These are phyloP conservation scores for Hemichromis elongatus DNA, from an alignment of 2,113 vertebrate genomes.

Conservation along the genomic window DNA sequence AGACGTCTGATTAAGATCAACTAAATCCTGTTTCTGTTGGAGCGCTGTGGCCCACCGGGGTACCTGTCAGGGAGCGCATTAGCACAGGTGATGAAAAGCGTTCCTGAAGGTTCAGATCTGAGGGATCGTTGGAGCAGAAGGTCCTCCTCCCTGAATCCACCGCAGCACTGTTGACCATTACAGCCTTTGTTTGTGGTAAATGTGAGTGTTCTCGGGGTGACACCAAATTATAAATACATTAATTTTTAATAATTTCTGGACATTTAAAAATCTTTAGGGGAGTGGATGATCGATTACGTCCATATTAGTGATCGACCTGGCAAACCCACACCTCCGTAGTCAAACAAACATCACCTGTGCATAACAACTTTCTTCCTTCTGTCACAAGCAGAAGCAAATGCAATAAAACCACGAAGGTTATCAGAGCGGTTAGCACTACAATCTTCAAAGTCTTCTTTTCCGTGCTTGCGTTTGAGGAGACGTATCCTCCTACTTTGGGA, in stretches of 20 bases:
- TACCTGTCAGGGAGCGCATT: background rate
- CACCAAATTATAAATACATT: background rate
- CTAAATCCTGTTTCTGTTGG: background rate
- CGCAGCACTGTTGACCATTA: background rate
- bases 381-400: no score
- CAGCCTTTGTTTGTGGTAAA: background rate
- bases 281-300: no score
- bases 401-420: no score
- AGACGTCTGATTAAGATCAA: slow-evolving; percentile 32
- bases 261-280: no score
- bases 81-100: background rate
- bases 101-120: background rate
- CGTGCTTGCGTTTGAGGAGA: background rate
- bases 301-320: no score
- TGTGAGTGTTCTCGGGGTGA: accelerated
- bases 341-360: no score
- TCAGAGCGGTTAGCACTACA: no score
- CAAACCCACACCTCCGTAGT: no score
- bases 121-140: background rate
- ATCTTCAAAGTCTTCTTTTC: no score
- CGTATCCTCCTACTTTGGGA: accelerated
- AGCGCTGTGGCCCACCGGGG: background rate
- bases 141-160: background rate
- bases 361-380: no score
- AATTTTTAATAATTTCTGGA: background rate